Base-by-base conservation (phyloP, 2,888 invertebrate genomes). In the Phalera bucephala region DNA sequence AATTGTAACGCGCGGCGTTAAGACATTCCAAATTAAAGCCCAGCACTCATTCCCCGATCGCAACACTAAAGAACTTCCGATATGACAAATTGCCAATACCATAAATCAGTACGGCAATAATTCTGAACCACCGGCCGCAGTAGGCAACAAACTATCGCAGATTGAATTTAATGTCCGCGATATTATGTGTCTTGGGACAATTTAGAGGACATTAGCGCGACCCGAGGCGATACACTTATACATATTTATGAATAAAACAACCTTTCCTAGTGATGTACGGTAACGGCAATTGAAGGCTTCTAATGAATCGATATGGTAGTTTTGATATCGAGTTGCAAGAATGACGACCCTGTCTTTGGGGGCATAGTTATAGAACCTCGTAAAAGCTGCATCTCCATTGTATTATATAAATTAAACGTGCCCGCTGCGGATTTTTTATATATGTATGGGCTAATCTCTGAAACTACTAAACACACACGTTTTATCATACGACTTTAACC, bases 211-310 rank as follows among this genome's bases (percentile, higher is more conserved):
- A 77, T 80, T 78, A 82, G 68, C 64, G 61, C 57, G 69, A 66
- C 80, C 74, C 61, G 56, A 58, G 65, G 80, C 77, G 62, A 72
- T 70, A 68, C 71, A 60, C 69, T 69, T 72, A 75, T 76, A 77
- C 77, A 81, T 80, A 76, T 80, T 80, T 82, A 80, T 83, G 79
- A 73, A 77, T 74, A 68, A 72, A 69, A 72, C 72, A 72, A 79
- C 62, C 74, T 25, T 25, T 22, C n/a, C 10, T 25, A 25, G 12
- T 25, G 25, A 25, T 25, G 25, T 11, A 11, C 12, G 12, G 6
- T 25, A 25, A 25, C 25, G 25, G 3, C 1, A 67, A 72, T 72
- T 65, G 62, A 60, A n/a, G n/a, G n/a, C n/a, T n/a, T 61, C 17
- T 17, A 17, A 17, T 3, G 17, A 17, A 17, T 61, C 62, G 36